Conservation (phyloP, 1,140 invertebrate genomes). For the Microplitis mediator region DNA sequence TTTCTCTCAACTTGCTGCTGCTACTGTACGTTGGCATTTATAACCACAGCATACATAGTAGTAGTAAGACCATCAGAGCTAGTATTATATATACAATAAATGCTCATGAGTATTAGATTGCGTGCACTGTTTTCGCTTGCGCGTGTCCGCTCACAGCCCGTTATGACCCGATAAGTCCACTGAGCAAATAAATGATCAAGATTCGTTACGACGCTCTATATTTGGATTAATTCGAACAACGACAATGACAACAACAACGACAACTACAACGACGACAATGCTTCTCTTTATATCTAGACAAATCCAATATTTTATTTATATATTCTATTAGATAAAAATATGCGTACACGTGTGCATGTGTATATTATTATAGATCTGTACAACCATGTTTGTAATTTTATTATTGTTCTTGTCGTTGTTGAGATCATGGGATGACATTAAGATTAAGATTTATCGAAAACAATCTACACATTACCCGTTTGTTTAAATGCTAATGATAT, state of each 20-base stretch:
- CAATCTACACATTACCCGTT: conserved; percentile 18
- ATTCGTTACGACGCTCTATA: conserved; percentile 44
- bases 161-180: conserved; percentile 21
- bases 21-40: not conserved
- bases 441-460: conserved; percentile 38
- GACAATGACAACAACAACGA: conserved; percentile 32
- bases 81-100: not conserved
- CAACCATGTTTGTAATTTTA: not conserved
- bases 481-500: not conserved
- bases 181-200: conserved; percentile 33
- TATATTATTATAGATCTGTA: not conserved
- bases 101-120: conserved; percentile 15
- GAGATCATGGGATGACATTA: conserved; percentile 15
- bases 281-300: conserved; percentile 8
- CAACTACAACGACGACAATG: conserved; percentile 36
- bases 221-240: conserved; percentile 36
- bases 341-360: conserved; percentile 18
- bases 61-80: not conserved
- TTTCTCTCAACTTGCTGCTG: not conserved
- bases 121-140: conserved; percentile 23
- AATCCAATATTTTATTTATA: conserved; percentile 9
- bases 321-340: conserved; percentile 13
- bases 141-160: conserved; percentile 10
- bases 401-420: not conserved
- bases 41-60: not conserved